Base-by-base conservation (phyloP, 2,113 vertebrate genomes). In the Beaufortia kweichowensis region DNA sequence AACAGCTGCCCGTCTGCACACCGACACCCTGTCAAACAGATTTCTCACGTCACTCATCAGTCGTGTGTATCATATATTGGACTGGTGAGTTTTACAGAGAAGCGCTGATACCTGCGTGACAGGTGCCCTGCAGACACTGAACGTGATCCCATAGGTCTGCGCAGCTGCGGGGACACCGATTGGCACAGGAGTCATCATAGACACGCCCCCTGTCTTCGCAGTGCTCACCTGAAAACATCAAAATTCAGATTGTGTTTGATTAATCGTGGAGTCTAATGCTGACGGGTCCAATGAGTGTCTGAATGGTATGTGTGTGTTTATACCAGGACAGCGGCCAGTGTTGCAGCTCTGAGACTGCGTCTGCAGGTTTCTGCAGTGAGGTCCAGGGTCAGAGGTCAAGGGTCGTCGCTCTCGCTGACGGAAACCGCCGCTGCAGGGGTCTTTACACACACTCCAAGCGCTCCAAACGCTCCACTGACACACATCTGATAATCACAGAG, bases 341-440 rank as follows among this genome's bases (percentile, higher is more conserved):
- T 92, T 93, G 89, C 96, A 97, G 87, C 92, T 92, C 88, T 96
- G 90, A 3, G 91, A 94, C 87, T 98, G 94, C 2, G 88, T 91
- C 75, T 88, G 86, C 0, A 92, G 86, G 0, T 88, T 92, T 3
- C 0, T 69, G 67, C 96, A 97, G 26, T 23, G 86, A 6, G 86
- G 88, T 39, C 83, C 86, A 12, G 74, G 83, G 23, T 77, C 72
- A 0, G 81, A 69, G 28, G 65, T 78, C 59, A 81, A 72, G 14
- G 90, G 86, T 17, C 79, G 72, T 23, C 95, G 91, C 83, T 86
- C 90, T 14, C 94, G 91, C 50, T 93, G 89, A 31, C 90, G 92
- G 86, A 93, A 92, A 0, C 95, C 94, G 0, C 95, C 95, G 0
- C 88, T 91, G 76, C 96, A 97, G 3, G 94, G 92, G 11, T 92